Evolutionary conservation across 2,888 invertebrate genomes (phyloP).

Genomic region (Rhogogaster chlorosoma): DNA sequence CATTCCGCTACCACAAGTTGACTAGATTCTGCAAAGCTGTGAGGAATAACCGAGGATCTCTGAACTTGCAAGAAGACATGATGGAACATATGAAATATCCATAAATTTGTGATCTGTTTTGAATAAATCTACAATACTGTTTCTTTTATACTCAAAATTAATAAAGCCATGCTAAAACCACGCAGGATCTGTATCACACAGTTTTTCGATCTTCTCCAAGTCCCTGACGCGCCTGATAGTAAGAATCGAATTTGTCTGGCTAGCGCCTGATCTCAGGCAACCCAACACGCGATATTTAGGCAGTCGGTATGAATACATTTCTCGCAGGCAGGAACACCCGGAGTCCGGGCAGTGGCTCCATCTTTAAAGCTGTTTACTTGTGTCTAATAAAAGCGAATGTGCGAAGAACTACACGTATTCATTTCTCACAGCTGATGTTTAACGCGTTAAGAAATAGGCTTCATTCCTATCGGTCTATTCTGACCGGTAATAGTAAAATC

Average conservation of each 20-base stretch:
- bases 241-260: not conserved
- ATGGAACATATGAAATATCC: not conserved
- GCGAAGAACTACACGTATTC: not conserved
- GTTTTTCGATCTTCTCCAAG: not conserved
- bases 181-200: not conserved
- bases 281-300: not conserved
- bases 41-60: not conserved
- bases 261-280: not conserved
- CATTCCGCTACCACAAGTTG: not conserved
- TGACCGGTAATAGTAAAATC: not conserved
- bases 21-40: slow-evolving; percentile 30
- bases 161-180: not conserved
- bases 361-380: not conserved
- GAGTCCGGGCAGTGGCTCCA: not conserved
- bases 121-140: not conserved
- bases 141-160: not conserved
- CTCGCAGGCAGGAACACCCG: not conserved
- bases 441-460: not conserved
- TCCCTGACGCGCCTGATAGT: not conserved
- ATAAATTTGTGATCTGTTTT: not conserved
- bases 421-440: slow-evolving; percentile 24
- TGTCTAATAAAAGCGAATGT: not conserved
- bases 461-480: not conserved
- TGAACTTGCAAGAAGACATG: not conserved
- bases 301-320: not conserved